Evolutionary conservation across 92 coral and sea anemone genomes (phyloP).

Genomic region (Pocillopora meandrina): DNA sequence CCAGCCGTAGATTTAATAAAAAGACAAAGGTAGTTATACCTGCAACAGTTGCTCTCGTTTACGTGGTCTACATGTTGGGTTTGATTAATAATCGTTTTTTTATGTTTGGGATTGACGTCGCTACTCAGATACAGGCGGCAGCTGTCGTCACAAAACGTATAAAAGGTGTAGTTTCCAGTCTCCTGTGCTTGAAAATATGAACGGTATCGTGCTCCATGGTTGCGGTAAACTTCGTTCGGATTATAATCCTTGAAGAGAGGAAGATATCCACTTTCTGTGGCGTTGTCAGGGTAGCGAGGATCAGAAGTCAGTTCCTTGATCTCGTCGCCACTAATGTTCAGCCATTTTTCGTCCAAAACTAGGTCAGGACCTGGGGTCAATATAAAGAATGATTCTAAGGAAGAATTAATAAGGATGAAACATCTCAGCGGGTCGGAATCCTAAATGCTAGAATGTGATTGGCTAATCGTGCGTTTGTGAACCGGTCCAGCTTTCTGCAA

Average conservation of each 20-base stretch:
- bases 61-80: neutral
- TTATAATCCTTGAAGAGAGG: neutral
- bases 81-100: slow-evolving; percentile 44
- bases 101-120: slow-evolving; percentile 45
- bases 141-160: slow-evolving; percentile 56
- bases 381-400: neutral
- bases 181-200: slow-evolving; percentile 60
- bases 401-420: too few relatives aligned
- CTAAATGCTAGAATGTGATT: too few relatives aligned
- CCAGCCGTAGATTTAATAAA: neutral
- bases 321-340: neutral
- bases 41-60: slow-evolving; percentile 3
- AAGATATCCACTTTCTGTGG: slow-evolving; percentile 1
- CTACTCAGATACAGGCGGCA: slow-evolving; percentile 59
- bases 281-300: slow-evolving; percentile 15
- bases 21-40: neutral
- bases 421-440: too few relatives aligned
- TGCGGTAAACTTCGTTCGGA: fast-evolving
- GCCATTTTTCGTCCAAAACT: slow-evolving; percentile 51
- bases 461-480: too few relatives aligned
- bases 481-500: too few relatives aligned
- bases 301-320: slow-evolving; percentile 29
- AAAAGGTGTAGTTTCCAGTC: slow-evolving; percentile 62
- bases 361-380: neutral
- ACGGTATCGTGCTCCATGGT: slow-evolving; percentile 56